Evolutionary conservation across 2,888 invertebrate genomes (phyloP), one percentile per base, ranked within the genome.

Genomic region (Rhagophthalmus giganteus): DNA sequence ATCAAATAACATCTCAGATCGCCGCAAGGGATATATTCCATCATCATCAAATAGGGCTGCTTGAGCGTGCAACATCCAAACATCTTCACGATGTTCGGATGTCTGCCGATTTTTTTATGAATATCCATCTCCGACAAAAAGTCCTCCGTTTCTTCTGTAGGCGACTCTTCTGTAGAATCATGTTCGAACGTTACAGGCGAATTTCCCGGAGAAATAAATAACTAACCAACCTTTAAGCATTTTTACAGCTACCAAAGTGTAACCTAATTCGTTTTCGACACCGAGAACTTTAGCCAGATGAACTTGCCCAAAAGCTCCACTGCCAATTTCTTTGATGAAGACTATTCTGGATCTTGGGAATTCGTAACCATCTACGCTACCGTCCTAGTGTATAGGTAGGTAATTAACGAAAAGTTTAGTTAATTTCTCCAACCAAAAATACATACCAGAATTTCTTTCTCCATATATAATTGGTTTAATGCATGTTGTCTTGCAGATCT

Each of bases 11-110:
- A 76, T 35, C 86, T 81, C 44, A 93, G 75, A 66, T 89, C 88
- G 0, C 91, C 91, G 55, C 86, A 82, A 0, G 88, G 85, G 7
- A 89, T 85, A 65, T 85, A 89, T 67, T 92, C 91, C 73, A 92
- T 80, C 5, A 92, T 76, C 57, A 90, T 85, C 53, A 87, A 81
- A 34, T 84, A 80, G 0, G 91, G 90, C 13, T 83, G 75, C 0
- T 79, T 76, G 10, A 79, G 72, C 0, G 87, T 88, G 63, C 90
- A 90, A 62, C 88, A 91, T 0, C 85, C 91, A 1, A 90, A 65
- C 51, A 89, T 72, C 5, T 81, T 77, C 9, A 92, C 88, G 39
- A 92, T 85, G 72, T 91, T 86, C 9, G 82, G 80, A 72, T 92
- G 91, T 0, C 76, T 76, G 0, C 89, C 90, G 0, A 90, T 86